phyloP scores from a whole-genome alignment of 2,888 invertebrate species.

The Pteria penguin region DNA sequence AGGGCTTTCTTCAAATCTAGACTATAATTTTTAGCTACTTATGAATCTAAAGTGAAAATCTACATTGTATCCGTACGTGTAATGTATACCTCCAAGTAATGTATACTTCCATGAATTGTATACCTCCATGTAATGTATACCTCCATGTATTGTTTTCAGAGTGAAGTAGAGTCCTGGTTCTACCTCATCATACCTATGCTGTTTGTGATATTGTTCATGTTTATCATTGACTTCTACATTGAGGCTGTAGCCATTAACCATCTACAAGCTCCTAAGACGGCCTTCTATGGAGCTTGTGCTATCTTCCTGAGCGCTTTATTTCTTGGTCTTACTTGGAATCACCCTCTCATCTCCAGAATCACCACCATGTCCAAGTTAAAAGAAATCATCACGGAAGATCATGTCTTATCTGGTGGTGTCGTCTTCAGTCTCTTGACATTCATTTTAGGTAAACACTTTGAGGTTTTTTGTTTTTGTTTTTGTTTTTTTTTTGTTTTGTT shows the following conservation, averaged over 20 bases:
- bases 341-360: constrained; percentile 74
- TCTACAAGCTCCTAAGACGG: constrained; percentile 74
- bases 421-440: constrained; percentile 81
- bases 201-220: constrained; percentile 79
- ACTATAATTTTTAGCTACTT: too few relatives aligned
- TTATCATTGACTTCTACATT: constrained; percentile 82
- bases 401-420: constrained; percentile 81
- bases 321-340: constrained; percentile 77
- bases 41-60: too few relatives aligned
- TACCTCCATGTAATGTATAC: background rate
- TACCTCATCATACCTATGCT: constrained; percentile 75
- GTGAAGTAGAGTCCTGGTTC: constrained; percentile 72
- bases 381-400: constrained; percentile 78
- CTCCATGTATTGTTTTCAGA: constrained; percentile 50
- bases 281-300: constrained; percentile 79
- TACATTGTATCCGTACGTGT: too few relatives aligned
- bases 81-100: too few relatives aligned
- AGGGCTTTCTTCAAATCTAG: too few relatives aligned
- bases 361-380: constrained; percentile 70
- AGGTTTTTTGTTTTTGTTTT: too few relatives aligned
- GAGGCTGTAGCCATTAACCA: constrained; percentile 79
- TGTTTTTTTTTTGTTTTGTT: too few relatives aligned
- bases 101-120: too few relatives aligned
- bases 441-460: constrained; percentile 81
- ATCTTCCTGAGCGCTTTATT: constrained; percentile 79